These are phyloP conservation scores for Crocuta crocuta DNA, from an alignment of 2,113 vertebrate genomes.

Conservation along the genomic window DNA sequence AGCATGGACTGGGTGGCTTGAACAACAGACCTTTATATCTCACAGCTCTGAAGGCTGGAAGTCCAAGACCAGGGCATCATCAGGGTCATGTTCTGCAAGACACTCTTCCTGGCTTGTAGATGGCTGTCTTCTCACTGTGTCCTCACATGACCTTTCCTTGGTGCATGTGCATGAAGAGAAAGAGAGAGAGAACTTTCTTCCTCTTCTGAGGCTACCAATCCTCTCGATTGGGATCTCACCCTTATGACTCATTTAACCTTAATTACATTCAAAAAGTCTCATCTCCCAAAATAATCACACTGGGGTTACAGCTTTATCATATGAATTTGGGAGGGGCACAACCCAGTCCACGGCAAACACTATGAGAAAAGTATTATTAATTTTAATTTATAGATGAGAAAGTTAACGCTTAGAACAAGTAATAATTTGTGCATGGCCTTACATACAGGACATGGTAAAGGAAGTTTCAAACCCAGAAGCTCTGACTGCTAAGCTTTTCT, in stretches of 20 bases:
- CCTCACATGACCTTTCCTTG: neutral
- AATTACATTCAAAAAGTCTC: neutral
- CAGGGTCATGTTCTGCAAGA: neutral
- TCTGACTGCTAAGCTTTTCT: neutral
- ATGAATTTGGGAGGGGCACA: neutral
- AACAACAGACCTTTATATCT: neutral
- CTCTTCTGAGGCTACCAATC: neutral
- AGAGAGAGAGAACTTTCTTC: neutral
- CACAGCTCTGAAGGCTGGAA: neutral
- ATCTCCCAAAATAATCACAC: neutral
- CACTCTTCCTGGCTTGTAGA: neutral
- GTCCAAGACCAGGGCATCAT: neutral
- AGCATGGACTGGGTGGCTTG: neutral
- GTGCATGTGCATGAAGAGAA: neutral
- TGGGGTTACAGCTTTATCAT: neutral
- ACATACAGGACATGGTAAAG: neutral
- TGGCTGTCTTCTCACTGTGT: neutral
- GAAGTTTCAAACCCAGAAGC: neutral
- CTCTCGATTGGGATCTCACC: neutral
- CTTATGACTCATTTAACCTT: neutral
- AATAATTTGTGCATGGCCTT: neutral
- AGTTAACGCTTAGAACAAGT: neutral
- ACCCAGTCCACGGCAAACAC: neutral
- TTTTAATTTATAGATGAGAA: constrained; percentile 13
- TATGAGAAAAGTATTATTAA: neutral